Base-by-base conservation (phyloP, 2,888 invertebrate genomes). In the Macrosoma leucophasiata region DNA sequence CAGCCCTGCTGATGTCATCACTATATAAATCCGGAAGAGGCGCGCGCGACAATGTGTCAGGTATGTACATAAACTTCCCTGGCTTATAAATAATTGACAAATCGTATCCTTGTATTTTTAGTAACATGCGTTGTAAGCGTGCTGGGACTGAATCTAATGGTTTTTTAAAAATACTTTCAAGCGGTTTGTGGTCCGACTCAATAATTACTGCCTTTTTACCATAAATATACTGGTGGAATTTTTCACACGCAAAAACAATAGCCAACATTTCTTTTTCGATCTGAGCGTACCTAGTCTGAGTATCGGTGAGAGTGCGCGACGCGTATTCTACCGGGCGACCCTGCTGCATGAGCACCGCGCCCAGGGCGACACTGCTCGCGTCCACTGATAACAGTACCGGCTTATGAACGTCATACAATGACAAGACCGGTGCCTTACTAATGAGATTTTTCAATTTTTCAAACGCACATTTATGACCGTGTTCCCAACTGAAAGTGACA, bases 111-210 rank as follows among this genome's bases (percentile, higher is more conserved):
- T 43, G 43, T 14, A 43, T 10, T 22, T 35, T 31, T n/a, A 42
- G 12, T 18, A 39, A 26, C 41, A 41, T 41, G 7, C 39, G 12
- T 14, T 42, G 42, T n/a, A n/a, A n/a, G n/a, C n/a, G n/a, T n/a
- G n/a, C n/a, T n/a, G n/a, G n/a, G n/a, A n/a, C n/a, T n/a, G n/a
- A n/a, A n/a, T 13, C 32, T 18, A 42, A 27, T 4, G 33, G 18
- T 22, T 42, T 34, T 30, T 33, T 38, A 28, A 42, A 42, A 8
- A 42, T 29, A 9, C 18, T 26, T 19, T 39, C 42, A n/a, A 42
- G 23, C 2, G 36, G 42, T 20, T 39, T 36, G 13, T 43, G 42
- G 11, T 39, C 39, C 6, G 34, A 20, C 31, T 46, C 29, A 6
- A 34, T 29, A 1, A 19, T 11, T 4, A 39, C 31, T 7, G 33